Percentiles rank a stretch among this genome's conserved stretches.
Conservation (phyloP, 2,888 invertebrate species). For the Scaptomyza polygonia region DNA sequence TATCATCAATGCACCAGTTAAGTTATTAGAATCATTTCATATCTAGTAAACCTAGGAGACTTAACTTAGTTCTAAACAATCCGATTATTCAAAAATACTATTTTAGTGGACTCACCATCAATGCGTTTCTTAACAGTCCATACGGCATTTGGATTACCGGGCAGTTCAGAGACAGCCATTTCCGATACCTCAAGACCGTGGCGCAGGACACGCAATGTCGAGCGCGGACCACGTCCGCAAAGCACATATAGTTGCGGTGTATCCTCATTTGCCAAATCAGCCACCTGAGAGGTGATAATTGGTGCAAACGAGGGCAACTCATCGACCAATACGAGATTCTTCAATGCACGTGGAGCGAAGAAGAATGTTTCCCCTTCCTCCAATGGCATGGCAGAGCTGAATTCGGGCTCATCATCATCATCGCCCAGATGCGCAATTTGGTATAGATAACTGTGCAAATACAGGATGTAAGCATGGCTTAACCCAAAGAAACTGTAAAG, state of each 20-base stretch:
- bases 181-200: conserved; percentile 99
- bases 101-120: conserved; percentile 91
- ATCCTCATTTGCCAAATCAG: conserved; percentile 98
- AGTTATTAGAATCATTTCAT: conserved; percentile 62
- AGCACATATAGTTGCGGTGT: conserved; percentile 98
- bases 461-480: background rate
- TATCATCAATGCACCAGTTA: conserved; percentile 78
- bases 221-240: conserved; percentile 97
- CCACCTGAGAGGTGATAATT: conserved; percentile 93
- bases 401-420: conserved; percentile 99
- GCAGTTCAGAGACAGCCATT: conserved; percentile 99
- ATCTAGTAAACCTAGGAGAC: conserved; percentile 47
- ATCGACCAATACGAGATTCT: conserved; percentile 98
- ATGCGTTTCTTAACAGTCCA: conserved; percentile 99
- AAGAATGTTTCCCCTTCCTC: conserved; percentile 99
- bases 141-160: conserved; percentile 99
- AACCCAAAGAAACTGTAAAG: accelerated
- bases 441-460: conserved; percentile 92
- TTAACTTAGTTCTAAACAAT: conserved; percentile 43
- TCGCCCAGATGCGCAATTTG: conserved; percentile 99
- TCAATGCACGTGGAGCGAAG: conserved; percentile 96
- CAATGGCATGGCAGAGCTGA: conserved; percentile 98
- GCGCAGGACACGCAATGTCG: conserved; percentile 95
- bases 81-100: conserved; percentile 1
- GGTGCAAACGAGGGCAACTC: conserved; percentile 98